Base-by-base conservation (phyloP, 1,140 invertebrate genomes). In the Drosophila punjabiensis region DNA sequence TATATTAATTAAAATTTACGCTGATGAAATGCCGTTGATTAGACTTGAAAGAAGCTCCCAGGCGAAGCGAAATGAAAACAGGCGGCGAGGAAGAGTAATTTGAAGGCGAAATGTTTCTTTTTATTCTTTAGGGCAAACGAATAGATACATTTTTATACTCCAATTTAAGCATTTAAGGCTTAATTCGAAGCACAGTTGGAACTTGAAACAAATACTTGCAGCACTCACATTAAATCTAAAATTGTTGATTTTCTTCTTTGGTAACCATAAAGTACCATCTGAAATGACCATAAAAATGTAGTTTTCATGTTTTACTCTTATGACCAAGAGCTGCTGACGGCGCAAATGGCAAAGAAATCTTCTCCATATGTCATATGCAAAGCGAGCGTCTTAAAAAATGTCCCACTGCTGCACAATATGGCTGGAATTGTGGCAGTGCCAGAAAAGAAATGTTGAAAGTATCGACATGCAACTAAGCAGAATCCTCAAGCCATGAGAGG, bases 1-100 rank as follows among this genome's bases (percentile, higher is more conserved):
- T 81, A 89, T 89, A 89, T 89, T 88, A 89, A 88, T 88, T 88
- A 88, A 88, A 89, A 83, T 89, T 79, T 84, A 65, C 81, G 85
- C 75, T 89, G 81, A 89, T 88, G 85, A 88, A 89, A 88, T 89
- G 78, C 81, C 81, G 63, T 79, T 88, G 85, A 88, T 88, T 88
- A 88, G 73, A 87, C 77, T 83, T 88, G 66, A 88, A 87, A 83
- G 80, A 61, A 78, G 59, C 74, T 48, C 43, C 67, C 68, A 84
- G 82, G 70, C 60, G 9, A 16, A 28, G 20, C 3, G 43, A 35
- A 62, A 55, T n/a, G 8, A 43, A 70, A 56, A 47, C 45, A 2
- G 33, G 11, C 28, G 4, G 48, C 24, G 16, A 28, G 70, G 67
- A 73, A 62, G 37, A 2, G 8, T 43, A 32, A 76, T 66, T 47